Conservation (phyloP, 2,888 invertebrate genomes). For the Hyposoter dolosus region DNA sequence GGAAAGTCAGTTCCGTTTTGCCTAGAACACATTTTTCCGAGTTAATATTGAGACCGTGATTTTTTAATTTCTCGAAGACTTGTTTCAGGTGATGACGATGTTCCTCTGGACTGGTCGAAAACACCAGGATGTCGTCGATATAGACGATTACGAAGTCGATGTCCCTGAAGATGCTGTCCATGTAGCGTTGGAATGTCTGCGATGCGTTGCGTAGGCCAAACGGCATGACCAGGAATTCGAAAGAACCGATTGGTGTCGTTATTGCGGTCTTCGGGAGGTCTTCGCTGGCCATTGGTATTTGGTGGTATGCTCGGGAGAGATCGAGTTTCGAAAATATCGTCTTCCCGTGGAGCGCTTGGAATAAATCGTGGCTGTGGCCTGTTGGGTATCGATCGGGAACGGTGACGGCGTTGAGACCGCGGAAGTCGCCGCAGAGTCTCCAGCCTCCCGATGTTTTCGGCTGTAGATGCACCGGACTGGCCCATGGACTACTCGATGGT, state of each 20-base stretch:
- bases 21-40: conserved; percentile 43
- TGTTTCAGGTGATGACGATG: conserved; percentile 44
- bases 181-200: neutral
- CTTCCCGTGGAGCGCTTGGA: too few species aligned
- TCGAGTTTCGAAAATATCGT: too few species aligned
- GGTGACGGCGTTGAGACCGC: too few species aligned
- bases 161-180: neutral
- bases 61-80: conserved; percentile 27
- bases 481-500: neutral
- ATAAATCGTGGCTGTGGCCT: too few species aligned
- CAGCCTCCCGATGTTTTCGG: neutral
- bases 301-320: too few species aligned
- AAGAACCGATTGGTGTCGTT: neutral
- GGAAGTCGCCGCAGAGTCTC: neutral
- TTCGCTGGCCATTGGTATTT: neutral
- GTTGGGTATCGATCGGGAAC: too few species aligned
- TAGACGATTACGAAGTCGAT: conserved; percentile 71
- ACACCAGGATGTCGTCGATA: conserved; percentile 77
- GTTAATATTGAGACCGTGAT: conserved; percentile 41
- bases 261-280: neutral
- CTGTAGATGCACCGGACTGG: neutral
- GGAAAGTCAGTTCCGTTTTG: conserved; percentile 18
- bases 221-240: neutral
- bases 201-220: too few species aligned
- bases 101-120: conserved; percentile 20